A percentile compares a stretch with the other conserved stretches of the same genome.
phyloP scores from a whole-genome alignment of 2,113 vertebrate genomes.

The Podiceps cristatus region DNA sequence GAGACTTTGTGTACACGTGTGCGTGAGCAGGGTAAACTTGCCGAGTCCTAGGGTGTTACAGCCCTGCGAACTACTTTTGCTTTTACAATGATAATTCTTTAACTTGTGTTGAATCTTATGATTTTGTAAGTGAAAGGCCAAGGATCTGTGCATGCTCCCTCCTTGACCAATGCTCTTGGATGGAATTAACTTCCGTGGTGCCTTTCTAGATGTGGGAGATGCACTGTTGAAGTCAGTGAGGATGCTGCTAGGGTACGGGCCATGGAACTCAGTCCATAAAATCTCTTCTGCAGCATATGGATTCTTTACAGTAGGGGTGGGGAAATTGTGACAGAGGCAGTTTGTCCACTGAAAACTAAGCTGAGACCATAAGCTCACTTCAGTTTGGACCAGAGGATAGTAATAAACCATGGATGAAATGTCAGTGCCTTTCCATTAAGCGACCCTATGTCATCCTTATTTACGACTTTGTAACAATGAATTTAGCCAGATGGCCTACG shows the following conservation, averaged over 20 bases:
- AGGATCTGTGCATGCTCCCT: not conserved
- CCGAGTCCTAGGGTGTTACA: not conserved
- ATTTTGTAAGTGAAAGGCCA: not conserved
- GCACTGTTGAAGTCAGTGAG: not conserved
- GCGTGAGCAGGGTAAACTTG: not conserved
- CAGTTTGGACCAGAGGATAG: not conserved
- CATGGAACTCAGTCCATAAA: not conserved
- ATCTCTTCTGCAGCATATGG: not conserved
- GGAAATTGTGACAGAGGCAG: not conserved
- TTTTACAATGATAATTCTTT: not conserved
- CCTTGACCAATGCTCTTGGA: not conserved
- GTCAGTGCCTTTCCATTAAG: not conserved
- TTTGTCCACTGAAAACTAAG: not conserved
- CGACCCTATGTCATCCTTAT: not conserved
- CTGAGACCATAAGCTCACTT: not conserved
- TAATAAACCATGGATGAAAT: slow-evolving; percentile 30
- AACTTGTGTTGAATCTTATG: not conserved
- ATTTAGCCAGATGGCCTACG: not conserved
- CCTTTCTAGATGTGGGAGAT: not conserved
- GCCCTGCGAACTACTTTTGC: not conserved
- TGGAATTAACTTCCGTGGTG: not conserved
- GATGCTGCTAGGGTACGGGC: not conserved
- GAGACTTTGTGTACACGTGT: not conserved
- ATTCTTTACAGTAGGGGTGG: not conserved
- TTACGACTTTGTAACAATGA: not conserved